Conservation (phyloP, 2,888 invertebrate genomes). For the Bibio marci region DNA sequence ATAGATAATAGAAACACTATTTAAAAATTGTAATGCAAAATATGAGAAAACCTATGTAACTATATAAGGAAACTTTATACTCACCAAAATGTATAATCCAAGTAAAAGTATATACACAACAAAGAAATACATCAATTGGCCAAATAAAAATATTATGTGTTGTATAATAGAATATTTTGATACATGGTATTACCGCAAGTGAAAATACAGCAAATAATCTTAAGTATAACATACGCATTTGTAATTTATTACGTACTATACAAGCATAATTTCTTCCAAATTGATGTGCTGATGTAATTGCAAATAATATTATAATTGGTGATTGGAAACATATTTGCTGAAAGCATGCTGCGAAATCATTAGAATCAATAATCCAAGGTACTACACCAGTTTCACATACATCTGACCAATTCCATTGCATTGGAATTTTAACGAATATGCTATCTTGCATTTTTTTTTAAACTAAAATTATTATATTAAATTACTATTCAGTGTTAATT, state of each 20-base stretch:
- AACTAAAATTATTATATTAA: too few relatives aligned
- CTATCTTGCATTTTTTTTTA: too few relatives aligned
- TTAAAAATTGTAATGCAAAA: too few relatives aligned
- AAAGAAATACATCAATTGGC: constrained; percentile 52
- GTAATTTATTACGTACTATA: constrained; percentile 42
- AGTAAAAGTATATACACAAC: constrained; percentile 50
- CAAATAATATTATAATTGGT: constrained; percentile 54
- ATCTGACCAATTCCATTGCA: constrained; percentile 51
- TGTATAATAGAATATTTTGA: constrained; percentile 47
- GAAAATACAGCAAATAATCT: constrained; percentile 45
- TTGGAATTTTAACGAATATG: too few relatives aligned
- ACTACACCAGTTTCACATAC: constrained; percentile 55
- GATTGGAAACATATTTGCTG: constrained; percentile 65
- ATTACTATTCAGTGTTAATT: too few relatives aligned
- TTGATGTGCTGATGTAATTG: constrained; percentile 64
- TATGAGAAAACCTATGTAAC: neutral
- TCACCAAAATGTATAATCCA: constrained; percentile 71
- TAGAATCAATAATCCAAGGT: constrained; percentile 48
- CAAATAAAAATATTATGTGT: constrained; percentile 33
- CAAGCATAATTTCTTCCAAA: constrained; percentile 49
- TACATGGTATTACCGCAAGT: constrained; percentile 47
- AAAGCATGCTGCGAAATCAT: constrained; percentile 72
- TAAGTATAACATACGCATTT: constrained; percentile 42
- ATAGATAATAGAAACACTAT: constrained; percentile 38
- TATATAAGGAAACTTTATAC: neutral